Conservation (phyloP, 1,140 invertebrate genomes). For the Drosophila sp. region DNA sequence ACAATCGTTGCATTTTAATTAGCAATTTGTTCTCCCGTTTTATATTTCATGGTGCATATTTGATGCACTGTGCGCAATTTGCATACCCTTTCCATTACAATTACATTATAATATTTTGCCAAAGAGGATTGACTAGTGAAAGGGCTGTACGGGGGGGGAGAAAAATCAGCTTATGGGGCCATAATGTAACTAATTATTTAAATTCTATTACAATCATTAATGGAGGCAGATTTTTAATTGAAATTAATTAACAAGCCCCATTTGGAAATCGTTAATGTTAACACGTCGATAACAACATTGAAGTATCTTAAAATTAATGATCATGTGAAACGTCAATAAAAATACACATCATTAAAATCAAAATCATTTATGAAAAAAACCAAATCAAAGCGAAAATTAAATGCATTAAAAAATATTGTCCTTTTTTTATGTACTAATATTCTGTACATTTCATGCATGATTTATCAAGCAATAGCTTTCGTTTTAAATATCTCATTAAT, state of each 20-base stretch:
- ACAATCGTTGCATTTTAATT: constrained; percentile 68
- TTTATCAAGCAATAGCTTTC: no score
- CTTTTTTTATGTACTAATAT: no score
- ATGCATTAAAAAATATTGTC: no score
- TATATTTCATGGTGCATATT: constrained; percentile 48
- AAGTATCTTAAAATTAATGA: constrained; percentile 30
- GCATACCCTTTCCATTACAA: constrained; percentile 41
- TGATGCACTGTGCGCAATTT: constrained; percentile 59
- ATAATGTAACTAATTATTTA: constrained; percentile 76
- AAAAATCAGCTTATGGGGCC: constrained; percentile 23
- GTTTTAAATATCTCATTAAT: no score
- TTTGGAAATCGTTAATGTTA: constrained; percentile 46
- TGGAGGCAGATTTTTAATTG: constrained; percentile 61
- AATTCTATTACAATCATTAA: constrained; percentile 70
- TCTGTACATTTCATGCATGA: no score
- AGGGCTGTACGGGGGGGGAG: background rate
- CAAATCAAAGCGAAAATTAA: constrained; percentile 6
- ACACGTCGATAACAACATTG: constrained; percentile 36
- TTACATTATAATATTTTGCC: constrained; percentile 52
- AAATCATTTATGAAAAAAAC: background rate
- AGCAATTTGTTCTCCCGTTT: constrained; percentile 47
- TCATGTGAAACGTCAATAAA: constrained; percentile 1
- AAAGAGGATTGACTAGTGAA: constrained; percentile 10
- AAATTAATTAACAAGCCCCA: constrained; percentile 67
- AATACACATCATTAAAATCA: background rate